Evolutionary conservation across 2,888 invertebrate species (phyloP), one percentile per base, ranked within the genome.

Genomic region (Pseudococcus longispinus): DNA sequence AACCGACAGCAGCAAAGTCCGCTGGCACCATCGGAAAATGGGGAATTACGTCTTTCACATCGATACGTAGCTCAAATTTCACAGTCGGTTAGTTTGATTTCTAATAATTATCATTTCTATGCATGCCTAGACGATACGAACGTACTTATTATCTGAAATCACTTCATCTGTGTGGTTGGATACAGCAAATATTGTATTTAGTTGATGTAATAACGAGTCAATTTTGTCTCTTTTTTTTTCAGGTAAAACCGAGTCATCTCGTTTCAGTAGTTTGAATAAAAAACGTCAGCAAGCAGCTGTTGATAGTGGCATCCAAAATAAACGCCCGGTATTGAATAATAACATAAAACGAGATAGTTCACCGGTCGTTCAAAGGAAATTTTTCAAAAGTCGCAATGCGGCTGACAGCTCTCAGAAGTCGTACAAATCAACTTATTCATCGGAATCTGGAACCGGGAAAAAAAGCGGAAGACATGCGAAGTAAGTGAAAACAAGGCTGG

Each of bases 1-100:
- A 95, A 90, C 97, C 97, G 11, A 94, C 96, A 85, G 96, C 96
- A 87, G 95, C 97, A 85, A 94, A 96, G 89, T 96, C 97, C 44
- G 95, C 97, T 89, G 97, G 97, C 88, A 96, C 96, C 46, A 95
- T 97, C 89, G 97, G 97, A 89, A 96, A 97, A 92, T 97, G 97
- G 97, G 97, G 97, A 89, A 96, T 96, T 91, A 97, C 97, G 90
- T 96, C 97, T 88, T 97, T 97, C 91, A 97, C 97, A 32, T 97
- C 97, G 4, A 95, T 97, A 88, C 93, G 97, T 90, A 96, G 94
- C 90, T 94, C 89, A 93, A 93, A 84, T 51, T 89, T 89, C 84
- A 88, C 89, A 32, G 88, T 89, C 87, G 89, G 89, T 89, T 88
- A 89, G 87, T 88, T 82, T 42, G 0, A 37, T 20, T 20, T 74